Conservation (phyloP, 2,797 vertebrate species). For the Chanos chanos region DNA sequence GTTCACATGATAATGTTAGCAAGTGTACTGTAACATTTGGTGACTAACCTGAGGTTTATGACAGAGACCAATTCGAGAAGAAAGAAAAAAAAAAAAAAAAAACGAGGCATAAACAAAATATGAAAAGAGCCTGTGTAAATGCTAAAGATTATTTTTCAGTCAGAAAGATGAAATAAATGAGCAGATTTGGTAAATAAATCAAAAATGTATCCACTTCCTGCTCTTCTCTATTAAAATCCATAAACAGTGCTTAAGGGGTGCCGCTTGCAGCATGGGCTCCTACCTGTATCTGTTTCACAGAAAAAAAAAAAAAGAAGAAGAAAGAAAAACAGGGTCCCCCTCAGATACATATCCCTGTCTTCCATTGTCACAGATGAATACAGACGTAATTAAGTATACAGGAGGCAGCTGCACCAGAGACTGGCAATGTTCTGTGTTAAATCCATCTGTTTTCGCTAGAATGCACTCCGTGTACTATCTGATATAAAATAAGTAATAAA, state of each 20-base stretch:
- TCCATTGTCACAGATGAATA: constrained; percentile 69
- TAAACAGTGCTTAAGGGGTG: constrained; percentile 62
- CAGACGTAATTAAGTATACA: constrained; percentile 71
- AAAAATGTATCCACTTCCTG: constrained; percentile 66
- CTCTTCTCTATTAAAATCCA: constrained; percentile 76
- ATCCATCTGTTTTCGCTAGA: constrained; percentile 60
- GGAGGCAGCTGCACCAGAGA: constrained; percentile 60
- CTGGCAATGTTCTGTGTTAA: background rate
- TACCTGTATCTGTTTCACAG: too few species aligned
- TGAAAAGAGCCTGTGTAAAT: constrained; percentile 58
- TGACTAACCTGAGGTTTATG: too few species aligned
- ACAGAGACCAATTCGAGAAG: too few species aligned
- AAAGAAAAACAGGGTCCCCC: constrained; percentile 29
- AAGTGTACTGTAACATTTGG: too few species aligned
- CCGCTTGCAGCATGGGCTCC: too few species aligned
- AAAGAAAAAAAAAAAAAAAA: background rate
- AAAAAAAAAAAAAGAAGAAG: constrained; percentile 57
- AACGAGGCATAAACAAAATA: background rate
- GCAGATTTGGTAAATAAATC: too few species aligned
- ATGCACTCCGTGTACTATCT: constrained; percentile 63
- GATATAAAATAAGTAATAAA: too few species aligned
- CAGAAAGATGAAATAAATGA: too few species aligned
- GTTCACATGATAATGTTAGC: too few species aligned
- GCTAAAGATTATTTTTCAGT: constrained; percentile 58
- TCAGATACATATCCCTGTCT: constrained; percentile 61